Conservation (phyloP, 2,888 invertebrate species). For the Argynnis bischoffii region DNA sequence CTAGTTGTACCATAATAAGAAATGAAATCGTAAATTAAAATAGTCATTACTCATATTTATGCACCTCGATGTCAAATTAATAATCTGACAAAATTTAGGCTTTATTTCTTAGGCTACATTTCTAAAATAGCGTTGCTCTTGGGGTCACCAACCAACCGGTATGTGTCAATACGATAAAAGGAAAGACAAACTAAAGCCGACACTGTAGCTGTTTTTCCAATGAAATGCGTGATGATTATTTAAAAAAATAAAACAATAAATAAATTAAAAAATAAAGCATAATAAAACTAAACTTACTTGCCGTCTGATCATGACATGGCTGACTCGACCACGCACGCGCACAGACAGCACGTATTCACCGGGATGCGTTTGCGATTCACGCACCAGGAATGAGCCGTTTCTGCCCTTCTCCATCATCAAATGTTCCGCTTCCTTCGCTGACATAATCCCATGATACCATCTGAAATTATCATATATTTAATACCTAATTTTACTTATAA, state of each 20-base stretch:
- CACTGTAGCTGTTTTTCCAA: too few relatives aligned
- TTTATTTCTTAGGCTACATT: too few relatives aligned
- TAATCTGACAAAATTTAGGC: too few relatives aligned
- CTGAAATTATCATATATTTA: constrained; percentile 47
- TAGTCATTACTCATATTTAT: too few relatives aligned
- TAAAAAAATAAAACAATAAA: neutral
- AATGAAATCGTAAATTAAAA: too few relatives aligned
- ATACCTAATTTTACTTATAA: neutral
- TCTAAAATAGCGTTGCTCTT: too few relatives aligned
- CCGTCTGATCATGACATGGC: constrained; percentile 97
- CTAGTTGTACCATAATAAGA: too few relatives aligned
- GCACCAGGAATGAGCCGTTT: constrained; percentile 97
- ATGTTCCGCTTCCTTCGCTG: constrained; percentile 95
- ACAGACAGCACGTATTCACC: constrained; percentile 98
- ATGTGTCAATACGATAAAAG: too few relatives aligned
- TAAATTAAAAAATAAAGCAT: too few relatives aligned
- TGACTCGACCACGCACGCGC: constrained; percentile 95
- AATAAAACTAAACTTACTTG: constrained; percentile 67
- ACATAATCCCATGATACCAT: constrained; percentile 95
- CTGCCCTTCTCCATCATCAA: constrained; percentile 95
- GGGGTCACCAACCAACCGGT: too few relatives aligned
- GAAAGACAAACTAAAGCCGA: too few relatives aligned
- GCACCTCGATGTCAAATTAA: too few relatives aligned
- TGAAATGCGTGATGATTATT: neutral
- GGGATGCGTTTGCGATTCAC: constrained; percentile 97